A percentile compares a stretch with the other conserved stretches of the same genome.
phyloP scores from a whole-genome alignment of 2,797 vertebrate genomes.

The Sebastes aleutianus region DNA sequence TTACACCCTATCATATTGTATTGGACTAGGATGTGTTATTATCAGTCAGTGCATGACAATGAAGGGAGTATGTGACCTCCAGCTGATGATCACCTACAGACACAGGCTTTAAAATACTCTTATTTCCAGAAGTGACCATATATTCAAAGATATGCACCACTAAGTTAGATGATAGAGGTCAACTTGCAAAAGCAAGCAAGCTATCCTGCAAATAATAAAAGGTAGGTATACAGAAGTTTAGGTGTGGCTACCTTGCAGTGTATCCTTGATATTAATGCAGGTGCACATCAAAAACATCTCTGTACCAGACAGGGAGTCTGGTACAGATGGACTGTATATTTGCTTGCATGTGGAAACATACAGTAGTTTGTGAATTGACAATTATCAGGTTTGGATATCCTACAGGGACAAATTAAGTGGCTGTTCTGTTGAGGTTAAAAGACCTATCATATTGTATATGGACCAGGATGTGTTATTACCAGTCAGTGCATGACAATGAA shows the following conservation, averaged over 20 bases:
- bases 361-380: background rate
- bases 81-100: background rate
- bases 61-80: background rate
- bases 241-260: slow-evolving; percentile 39
- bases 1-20: background rate
- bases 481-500: background rate
- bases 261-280: slow-evolving; percentile 2
- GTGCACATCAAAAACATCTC: slow-evolving; percentile 7
- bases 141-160: background rate
- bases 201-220: background rate
- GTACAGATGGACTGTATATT: background rate
- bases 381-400: background rate
- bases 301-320: background rate
- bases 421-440: slow-evolving; percentile 20
- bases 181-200: background rate
- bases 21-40: slow-evolving; percentile 22
- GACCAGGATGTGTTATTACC: slow-evolving; percentile 26
- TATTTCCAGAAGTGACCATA: background rate
- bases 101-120: background rate
- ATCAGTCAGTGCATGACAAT: slow-evolving; percentile 3
- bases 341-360: background rate
- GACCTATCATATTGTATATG: background rate
- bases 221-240: slow-evolving; percentile 8
- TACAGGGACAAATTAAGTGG: slow-evolving; percentile 4
- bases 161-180: background rate